Evolutionary conservation across 1,140 invertebrate genomes (phyloP).

Genomic region (Drosophila mauritiana): DNA sequence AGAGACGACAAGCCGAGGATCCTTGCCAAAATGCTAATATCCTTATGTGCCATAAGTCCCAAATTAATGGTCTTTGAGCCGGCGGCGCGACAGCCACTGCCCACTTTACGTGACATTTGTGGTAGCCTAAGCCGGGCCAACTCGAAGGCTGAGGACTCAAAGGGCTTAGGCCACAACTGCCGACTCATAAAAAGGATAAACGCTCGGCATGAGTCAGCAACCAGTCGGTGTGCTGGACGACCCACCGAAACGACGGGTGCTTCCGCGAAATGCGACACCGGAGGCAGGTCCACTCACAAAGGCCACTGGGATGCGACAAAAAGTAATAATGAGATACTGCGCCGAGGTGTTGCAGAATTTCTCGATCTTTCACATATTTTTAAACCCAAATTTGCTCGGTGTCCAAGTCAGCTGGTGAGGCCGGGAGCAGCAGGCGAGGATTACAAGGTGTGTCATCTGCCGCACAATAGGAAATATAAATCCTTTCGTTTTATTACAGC

Average conservation of each 20-base stretch:
- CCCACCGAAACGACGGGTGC: slow-evolving; percentile 52
- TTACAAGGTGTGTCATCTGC: slow-evolving; percentile 75
- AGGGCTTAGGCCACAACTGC: slow-evolving; percentile 66
- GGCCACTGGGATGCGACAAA: slow-evolving; percentile 9
- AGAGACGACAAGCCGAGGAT: slow-evolving; percentile 31
- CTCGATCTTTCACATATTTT: slow-evolving; percentile 50
- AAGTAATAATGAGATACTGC: slow-evolving; percentile 22
- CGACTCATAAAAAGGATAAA: slow-evolving; percentile 78
- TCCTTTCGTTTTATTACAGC: slow-evolving; percentile 81
- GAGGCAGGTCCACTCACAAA: slow-evolving; percentile 39
- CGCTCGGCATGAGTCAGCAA: slow-evolving; percentile 71
- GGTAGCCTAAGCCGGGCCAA: slow-evolving; percentile 64
- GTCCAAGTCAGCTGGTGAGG: slow-evolving; percentile 67
- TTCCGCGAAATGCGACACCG: slow-evolving; percentile 79
- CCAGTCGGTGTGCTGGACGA: slow-evolving; percentile 2
- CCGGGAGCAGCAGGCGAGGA: slow-evolving; percentile 18
- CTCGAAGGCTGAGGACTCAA: slow-evolving; percentile 9
- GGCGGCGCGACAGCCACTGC: slow-evolving; percentile 49
- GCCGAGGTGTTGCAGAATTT: slow-evolving; percentile 64
- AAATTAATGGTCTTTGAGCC: slow-evolving; percentile 76
- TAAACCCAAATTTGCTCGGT: slow-evolving; percentile 41
- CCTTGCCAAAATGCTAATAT: slow-evolving; percentile 62
- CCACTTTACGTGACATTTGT: slow-evolving; percentile 80
- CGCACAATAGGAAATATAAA: slow-evolving; percentile 80
- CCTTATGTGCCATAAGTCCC: slow-evolving; percentile 69